Evolutionary conservation across 2,797 vertebrate genomes (phyloP).

Genomic region (Sebastes steindachneri): DNA sequence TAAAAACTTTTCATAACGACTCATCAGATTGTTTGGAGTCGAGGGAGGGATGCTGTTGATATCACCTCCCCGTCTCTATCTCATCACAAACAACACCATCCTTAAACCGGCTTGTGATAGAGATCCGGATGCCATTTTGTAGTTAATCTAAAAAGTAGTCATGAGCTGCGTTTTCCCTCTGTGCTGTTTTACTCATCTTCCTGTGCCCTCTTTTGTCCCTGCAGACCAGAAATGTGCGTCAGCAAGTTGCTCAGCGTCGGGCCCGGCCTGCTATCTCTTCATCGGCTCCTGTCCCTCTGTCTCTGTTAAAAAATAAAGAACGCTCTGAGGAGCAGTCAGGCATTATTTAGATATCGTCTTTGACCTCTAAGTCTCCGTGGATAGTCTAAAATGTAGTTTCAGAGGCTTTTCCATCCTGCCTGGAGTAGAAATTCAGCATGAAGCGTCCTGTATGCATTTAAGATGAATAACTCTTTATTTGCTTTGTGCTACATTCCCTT

Average conservation of each 20-base stretch:
- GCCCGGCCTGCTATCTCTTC: conserved; percentile 24
- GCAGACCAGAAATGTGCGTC: conserved; percentile 62
- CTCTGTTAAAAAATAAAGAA: not conserved
- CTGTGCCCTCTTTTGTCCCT: conserved; percentile 57
- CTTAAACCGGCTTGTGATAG: conserved; percentile 1
- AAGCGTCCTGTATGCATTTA: conserved; percentile 11
- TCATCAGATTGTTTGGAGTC: not conserved
- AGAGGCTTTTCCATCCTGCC: not conserved
- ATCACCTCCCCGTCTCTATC: not conserved
- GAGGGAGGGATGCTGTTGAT: not conserved
- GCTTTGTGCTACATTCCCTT: conserved; percentile 1
- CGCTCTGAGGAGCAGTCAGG: not conserved
- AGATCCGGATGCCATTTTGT: conserved; percentile 28
- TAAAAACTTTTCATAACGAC: not conserved
- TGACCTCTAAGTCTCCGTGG: not conserved
- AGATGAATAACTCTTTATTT: conserved; percentile 29
- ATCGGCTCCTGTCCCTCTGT: conserved; percentile 14
- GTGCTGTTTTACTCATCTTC: conserved; percentile 50
- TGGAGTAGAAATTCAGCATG: not conserved
- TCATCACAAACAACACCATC: conserved; percentile 27
- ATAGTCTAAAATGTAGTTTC: not conserved
- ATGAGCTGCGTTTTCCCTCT: conserved; percentile 29
- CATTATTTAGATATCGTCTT: not conserved
- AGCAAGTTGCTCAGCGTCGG: conserved; percentile 62
- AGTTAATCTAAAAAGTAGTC: conserved; percentile 45